Evolutionary conservation across 2,888 invertebrate genomes (phyloP).

Genomic region (Leptodirus hochenwartii): DNA sequence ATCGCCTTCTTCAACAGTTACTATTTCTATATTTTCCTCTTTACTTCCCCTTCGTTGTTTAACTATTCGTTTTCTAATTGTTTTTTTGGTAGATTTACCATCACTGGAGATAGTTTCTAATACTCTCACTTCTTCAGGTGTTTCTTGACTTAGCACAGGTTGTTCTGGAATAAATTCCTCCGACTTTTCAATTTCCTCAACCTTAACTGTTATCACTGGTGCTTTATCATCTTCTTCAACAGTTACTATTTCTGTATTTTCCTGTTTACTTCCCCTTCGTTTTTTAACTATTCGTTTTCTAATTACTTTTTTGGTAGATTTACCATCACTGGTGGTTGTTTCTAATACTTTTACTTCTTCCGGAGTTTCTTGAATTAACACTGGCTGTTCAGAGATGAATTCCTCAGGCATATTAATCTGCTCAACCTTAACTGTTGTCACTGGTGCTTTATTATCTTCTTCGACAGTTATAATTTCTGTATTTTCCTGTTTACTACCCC

Average conservation of each 20-base stretch:
- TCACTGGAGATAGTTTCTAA: slow-evolving; percentile 10
- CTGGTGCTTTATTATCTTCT: slow-evolving; percentile 21
- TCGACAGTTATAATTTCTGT: slow-evolving; percentile 20
- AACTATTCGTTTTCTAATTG: slow-evolving; percentile 21
- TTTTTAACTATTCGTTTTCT: slow-evolving; percentile 27
- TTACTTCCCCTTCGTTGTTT: slow-evolving; percentile 21
- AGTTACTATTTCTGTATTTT: slow-evolving; percentile 23
- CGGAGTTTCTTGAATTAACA: slow-evolving; percentile 14
- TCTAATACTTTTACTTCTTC: slow-evolving; percentile 17
- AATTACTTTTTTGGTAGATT: slow-evolving; percentile 13
- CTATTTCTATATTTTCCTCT: slow-evolving; percentile 17
- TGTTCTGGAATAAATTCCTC: slow-evolving; percentile 1
- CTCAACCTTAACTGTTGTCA: slow-evolving; percentile 18
- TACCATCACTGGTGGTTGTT: slow-evolving; percentile 10
- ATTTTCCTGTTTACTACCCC: slow-evolving; percentile 19
- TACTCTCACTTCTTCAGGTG: slow-evolving; percentile 18
- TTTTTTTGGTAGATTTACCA: slow-evolving; percentile 10
- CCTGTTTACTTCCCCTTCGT: slow-evolving; percentile 22
- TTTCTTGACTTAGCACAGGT: slow-evolving; percentile 17
- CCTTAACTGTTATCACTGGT: slow-evolving; percentile 14
- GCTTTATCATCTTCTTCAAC: slow-evolving; percentile 17
- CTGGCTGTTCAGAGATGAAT: too few relatives aligned
- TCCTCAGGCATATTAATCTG: slow-evolving; percentile 15
- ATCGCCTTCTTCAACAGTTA: slow-evolving; percentile 22
- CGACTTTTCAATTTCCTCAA: neutral